Conservation (phyloP, 2,888 invertebrate genomes). For the Tigriopus californicus region DNA sequence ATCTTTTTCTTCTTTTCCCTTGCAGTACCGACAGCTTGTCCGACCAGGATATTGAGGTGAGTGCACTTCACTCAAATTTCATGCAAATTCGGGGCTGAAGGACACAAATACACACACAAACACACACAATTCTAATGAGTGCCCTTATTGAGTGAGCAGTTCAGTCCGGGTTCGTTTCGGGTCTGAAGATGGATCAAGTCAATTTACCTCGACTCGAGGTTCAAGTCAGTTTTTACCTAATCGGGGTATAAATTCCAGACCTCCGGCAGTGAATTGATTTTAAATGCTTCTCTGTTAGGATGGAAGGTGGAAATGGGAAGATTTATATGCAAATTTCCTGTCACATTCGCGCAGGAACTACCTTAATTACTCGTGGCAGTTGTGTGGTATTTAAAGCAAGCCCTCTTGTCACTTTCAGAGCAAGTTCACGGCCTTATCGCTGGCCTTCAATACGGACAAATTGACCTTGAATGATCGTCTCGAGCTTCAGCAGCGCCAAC, state of each 20-base stretch:
- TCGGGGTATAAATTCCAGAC: background rate
- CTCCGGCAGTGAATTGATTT: no score
- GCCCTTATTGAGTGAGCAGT: no score
- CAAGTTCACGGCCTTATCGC: constrained; percentile 36
- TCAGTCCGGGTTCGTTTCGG: no score
- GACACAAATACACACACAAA: no score
- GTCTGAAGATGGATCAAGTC: no score
- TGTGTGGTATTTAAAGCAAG: constrained; percentile 19
- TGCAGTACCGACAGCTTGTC: constrained; percentile 20
- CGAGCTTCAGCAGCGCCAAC: constrained; percentile 35
- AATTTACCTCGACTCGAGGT: no score
- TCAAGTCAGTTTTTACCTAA: background rate
- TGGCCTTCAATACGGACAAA: constrained; percentile 40
- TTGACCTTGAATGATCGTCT: constrained; percentile 36
- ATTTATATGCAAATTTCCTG: background rate
- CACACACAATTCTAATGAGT: no score
- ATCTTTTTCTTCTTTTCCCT: constrained; percentile 14
- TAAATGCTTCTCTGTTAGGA: no score
- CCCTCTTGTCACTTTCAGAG: constrained; percentile 30
- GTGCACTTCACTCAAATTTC: background rate
- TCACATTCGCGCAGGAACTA: no score
- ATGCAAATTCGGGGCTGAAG: no score
- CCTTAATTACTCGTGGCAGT: no score
- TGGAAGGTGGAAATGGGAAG: background rate
- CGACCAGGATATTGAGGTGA: constrained; percentile 22